phyloP scores from a whole-genome alignment of 2,113 vertebrate species.

The Tachysurus fulvidraco region DNA sequence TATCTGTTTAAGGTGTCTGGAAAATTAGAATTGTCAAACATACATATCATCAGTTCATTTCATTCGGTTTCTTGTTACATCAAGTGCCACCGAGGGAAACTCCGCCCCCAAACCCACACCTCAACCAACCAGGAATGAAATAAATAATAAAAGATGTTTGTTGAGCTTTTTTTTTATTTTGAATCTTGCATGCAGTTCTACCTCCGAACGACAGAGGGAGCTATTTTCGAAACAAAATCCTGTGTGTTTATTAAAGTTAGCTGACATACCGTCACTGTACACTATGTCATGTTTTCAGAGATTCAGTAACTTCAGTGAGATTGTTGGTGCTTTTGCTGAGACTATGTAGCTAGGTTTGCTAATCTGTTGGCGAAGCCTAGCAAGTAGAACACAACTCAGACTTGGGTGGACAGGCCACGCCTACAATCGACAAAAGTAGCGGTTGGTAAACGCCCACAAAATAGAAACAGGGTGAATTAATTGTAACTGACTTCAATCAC shows the following conservation, averaged over 20 bases:
- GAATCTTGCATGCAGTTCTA: neutral
- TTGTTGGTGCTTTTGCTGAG: neutral
- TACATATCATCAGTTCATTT: neutral
- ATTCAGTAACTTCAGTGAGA: neutral
- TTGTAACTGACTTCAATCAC: neutral
- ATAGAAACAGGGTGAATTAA: neutral
- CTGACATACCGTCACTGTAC: neutral
- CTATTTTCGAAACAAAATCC: neutral
- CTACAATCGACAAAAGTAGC: neutral
- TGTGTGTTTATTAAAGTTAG: neutral
- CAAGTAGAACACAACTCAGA: neutral
- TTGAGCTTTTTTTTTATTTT: neutral
- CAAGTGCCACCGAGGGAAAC: neutral
- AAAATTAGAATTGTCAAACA: neutral
- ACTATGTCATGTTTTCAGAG: neutral
- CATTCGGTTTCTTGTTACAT: neutral
- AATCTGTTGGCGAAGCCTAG: neutral
- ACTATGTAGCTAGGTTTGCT: neutral
- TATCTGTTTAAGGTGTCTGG: neutral
- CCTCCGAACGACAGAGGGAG: neutral
- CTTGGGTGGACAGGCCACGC: neutral
- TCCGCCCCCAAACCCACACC: neutral
- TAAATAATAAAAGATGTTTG: neutral
- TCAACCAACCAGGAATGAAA: neutral
- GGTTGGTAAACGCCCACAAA: neutral